A percentile compares a stretch with the other conserved stretches of the same genome.
phyloP scores from a whole-genome alignment of 2,797 vertebrate genomes.

The Toxotes lorentzi region DNA sequence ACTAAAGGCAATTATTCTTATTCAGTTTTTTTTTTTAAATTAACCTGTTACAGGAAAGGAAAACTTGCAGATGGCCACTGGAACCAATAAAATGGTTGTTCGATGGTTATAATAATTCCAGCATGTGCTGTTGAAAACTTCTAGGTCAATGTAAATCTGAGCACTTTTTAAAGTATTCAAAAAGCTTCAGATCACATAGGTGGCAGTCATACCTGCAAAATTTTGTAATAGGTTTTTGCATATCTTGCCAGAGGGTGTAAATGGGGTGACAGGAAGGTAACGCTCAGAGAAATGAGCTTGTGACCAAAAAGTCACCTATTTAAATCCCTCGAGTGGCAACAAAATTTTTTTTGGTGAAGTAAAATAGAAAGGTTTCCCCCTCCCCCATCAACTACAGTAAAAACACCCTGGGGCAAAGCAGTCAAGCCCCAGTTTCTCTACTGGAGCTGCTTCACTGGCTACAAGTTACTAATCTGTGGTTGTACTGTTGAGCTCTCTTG shows the following conservation, averaged over 20 bases:
- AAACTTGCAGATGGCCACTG: background rate
- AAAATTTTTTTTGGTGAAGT: constrained; percentile 38
- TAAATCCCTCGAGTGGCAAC: constrained; percentile 51
- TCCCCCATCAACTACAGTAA: constrained; percentile 30
- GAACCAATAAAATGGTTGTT: constrained; percentile 11
- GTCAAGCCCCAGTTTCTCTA: constrained; percentile 26
- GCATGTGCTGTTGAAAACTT: background rate
- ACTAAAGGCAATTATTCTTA: background rate
- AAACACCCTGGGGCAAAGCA: constrained; percentile 28
- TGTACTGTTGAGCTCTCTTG: constrained; percentile 2
- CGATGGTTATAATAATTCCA: background rate
- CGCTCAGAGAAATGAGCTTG: constrained; percentile 56
- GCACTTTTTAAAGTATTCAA: constrained; percentile 8
- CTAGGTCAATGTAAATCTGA: constrained; percentile 3
- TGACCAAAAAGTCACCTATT: constrained; percentile 54
- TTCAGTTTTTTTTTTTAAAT: background rate
- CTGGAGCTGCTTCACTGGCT: constrained; percentile 19
- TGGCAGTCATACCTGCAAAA: constrained; percentile 36
- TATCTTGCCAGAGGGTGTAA: constrained; percentile 50
- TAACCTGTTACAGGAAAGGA: background rate
- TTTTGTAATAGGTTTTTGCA: constrained; percentile 57
- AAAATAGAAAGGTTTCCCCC: constrained; percentile 34
- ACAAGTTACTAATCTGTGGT: constrained; percentile 33
- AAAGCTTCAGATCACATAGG: constrained; percentile 11
- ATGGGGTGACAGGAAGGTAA: constrained; percentile 56